Conservation (phyloP, 1,140 invertebrate genomes). For the Onthophagus taurus region DNA sequence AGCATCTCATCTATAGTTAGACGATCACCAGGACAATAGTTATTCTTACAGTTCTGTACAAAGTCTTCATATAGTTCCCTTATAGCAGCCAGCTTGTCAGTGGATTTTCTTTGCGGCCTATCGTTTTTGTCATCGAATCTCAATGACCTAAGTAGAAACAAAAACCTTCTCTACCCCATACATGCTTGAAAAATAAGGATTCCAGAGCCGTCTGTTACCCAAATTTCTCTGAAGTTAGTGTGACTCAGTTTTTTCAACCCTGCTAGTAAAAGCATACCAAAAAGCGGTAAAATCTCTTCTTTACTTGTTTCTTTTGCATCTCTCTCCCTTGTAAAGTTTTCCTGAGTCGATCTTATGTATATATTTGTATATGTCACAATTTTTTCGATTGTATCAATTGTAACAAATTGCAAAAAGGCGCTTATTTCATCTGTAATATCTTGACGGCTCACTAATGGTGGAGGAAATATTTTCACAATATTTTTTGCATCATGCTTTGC, state of each 20-base stretch:
- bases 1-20: conserved; percentile 38
- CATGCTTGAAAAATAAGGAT: background rate
- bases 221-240: background rate
- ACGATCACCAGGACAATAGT: conserved; percentile 25
- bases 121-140: background rate
- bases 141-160: conserved; percentile 1
- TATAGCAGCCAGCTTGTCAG: background rate
- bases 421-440: background rate
- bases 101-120: background rate
- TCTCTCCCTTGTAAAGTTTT: background rate
- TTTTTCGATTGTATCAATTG: background rate
- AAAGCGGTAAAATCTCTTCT: conserved; percentile 2
- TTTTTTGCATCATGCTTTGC: conserved; percentile 1
- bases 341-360: background rate
- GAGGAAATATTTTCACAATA: background rate
- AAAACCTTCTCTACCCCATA: background rate
- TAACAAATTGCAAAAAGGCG: conserved; percentile 1
- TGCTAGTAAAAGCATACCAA: background rate
- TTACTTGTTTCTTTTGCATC: conserved; percentile 1
- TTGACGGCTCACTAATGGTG: background rate
- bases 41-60: conserved; percentile 20
- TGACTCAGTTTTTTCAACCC: background rate
- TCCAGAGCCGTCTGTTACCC: background rate
- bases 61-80: background rate
- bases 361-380: conserved; percentile 3